A percentile compares a stretch with the other conserved stretches of the same genome.
Evolutionary conservation across 2,888 invertebrate species (phyloP).

Genomic region (Leptopilina syphax): DNA sequence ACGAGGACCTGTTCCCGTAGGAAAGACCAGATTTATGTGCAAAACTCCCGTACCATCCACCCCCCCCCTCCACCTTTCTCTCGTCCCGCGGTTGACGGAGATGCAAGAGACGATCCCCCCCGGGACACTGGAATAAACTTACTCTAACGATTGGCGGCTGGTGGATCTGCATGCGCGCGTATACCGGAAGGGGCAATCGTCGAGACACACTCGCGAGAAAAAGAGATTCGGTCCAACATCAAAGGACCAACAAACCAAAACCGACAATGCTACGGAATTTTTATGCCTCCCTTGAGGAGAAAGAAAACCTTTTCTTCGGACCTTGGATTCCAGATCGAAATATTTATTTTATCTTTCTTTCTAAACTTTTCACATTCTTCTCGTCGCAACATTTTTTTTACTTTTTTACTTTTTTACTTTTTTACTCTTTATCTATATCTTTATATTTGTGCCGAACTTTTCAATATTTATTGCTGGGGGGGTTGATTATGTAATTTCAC

Average conservation of each 20-base stretch:
- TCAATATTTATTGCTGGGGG: too few species aligned
- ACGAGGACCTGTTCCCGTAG: conserved; percentile 68
- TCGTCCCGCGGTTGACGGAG: conserved; percentile 65
- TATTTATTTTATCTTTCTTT: conserved; percentile 33
- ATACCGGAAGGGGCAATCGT: conserved; percentile 49
- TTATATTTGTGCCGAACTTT: too few species aligned
- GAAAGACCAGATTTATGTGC: conserved; percentile 76
- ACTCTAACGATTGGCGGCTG: conserved; percentile 65
- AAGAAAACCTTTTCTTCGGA: conserved; percentile 18
- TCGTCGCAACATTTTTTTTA: neutral
- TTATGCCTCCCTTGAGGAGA: conserved; percentile 28
- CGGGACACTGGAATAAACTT: conserved; percentile 73
- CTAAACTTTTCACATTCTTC: conserved; percentile 19
- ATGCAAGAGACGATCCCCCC: conserved; percentile 73
- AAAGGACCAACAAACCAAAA: conserved; percentile 22
- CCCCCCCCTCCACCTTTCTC: conserved; percentile 15
- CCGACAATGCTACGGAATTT: conserved; percentile 37
- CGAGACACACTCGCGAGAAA: conserved; percentile 42
- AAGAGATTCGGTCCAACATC: conserved; percentile 33
- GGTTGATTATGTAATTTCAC: too few species aligned
- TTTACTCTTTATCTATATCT: too few species aligned
- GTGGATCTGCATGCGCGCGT: conserved; percentile 66
- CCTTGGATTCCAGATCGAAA: conserved; percentile 35
- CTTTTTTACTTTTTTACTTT: too few species aligned
- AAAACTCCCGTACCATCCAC: conserved; percentile 71